phyloP scores from a whole-genome alignment of 2,113 vertebrate species.

The Shinisaurus crocodilurus region DNA sequence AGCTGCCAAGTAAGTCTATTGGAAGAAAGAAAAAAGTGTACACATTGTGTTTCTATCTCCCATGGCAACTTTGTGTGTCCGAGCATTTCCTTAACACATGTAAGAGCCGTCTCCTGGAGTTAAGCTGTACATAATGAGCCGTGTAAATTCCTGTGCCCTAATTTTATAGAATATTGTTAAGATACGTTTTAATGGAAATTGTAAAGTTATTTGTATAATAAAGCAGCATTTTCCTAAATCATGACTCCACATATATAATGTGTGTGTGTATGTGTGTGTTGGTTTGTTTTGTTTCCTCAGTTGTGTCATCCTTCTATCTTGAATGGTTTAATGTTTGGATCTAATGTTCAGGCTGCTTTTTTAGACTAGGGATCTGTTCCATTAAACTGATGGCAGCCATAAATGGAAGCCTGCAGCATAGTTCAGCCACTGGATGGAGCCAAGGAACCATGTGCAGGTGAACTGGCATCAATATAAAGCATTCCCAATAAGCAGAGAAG shows the following conservation, averaged over 20 bases:
- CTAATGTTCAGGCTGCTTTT: not conserved
- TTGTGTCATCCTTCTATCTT: not conserved
- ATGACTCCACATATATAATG: not conserved
- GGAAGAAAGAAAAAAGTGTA: not conserved
- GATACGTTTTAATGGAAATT: not conserved
- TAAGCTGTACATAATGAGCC: constrained; percentile 1
- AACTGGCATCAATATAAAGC: not conserved
- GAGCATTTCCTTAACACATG: not conserved
- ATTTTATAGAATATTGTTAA: constrained; percentile 24
- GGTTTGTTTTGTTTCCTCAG: not conserved
- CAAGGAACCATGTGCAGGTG: not conserved
- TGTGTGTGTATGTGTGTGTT: too few relatives aligned
- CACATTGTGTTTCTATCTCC: not conserved
- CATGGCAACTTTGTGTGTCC: not conserved
- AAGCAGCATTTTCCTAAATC: constrained; percentile 21
- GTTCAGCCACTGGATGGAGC: not conserved
- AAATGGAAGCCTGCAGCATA: not conserved
- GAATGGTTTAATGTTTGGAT: not conserved
- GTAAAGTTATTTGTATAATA: constrained; percentile 30
- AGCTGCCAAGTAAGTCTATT: not conserved
- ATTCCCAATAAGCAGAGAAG: not conserved
- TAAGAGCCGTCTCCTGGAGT: not conserved
- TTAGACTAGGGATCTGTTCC: not conserved
- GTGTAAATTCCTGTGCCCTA: not conserved
- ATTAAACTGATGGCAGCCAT: not conserved